Percentiles rank a stretch among this genome's conserved stretches.
Evolutionary conservation across 2,888 invertebrate species (phyloP).

Genomic region (Thymelicus sylvestris): DNA sequence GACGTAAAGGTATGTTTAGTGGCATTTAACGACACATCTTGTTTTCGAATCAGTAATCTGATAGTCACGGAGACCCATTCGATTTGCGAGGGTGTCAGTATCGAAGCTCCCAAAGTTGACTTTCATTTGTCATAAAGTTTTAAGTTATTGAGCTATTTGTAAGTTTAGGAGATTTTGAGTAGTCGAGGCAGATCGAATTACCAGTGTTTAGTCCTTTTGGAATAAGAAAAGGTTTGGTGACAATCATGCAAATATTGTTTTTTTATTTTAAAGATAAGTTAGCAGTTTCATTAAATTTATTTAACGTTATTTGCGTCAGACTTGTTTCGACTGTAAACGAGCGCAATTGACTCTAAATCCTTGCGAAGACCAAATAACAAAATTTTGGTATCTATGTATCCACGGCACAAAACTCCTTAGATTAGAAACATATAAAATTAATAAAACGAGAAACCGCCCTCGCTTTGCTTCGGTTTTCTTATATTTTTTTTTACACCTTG

Average conservation of each 20-base stretch:
- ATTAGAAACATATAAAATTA: no score
- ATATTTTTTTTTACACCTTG: no score
- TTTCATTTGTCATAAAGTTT: slow-evolving; percentile 45
- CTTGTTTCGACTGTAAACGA: no score
- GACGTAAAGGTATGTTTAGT: slow-evolving; percentile 55
- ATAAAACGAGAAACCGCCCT: no score
- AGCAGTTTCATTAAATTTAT: no score
- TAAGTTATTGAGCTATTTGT: slow-evolving; percentile 46
- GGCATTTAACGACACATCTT: slow-evolving; percentile 51
- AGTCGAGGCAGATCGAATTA: slow-evolving; percentile 38
- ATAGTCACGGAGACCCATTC: slow-evolving; percentile 33
- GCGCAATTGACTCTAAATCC: no score
- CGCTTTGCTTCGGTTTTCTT: no score
- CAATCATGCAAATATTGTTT: slow-evolving; percentile 7
- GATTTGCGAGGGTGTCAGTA: slow-evolving; percentile 27
- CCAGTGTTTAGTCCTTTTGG: slow-evolving; percentile 27
- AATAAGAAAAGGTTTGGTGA: slow-evolving; percentile 8
- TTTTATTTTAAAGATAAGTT: not conserved
- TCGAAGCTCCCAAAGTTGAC: slow-evolving; percentile 45
- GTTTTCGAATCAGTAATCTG: slow-evolving; percentile 40
- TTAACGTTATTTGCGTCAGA: no score
- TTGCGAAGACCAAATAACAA: no score
- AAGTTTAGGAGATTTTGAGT: slow-evolving; percentile 12
- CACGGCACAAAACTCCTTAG: no score
- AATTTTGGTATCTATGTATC: no score